Conservation (phyloP, 2,797 vertebrate species). For the Hypotaenidia okinawae region DNA sequence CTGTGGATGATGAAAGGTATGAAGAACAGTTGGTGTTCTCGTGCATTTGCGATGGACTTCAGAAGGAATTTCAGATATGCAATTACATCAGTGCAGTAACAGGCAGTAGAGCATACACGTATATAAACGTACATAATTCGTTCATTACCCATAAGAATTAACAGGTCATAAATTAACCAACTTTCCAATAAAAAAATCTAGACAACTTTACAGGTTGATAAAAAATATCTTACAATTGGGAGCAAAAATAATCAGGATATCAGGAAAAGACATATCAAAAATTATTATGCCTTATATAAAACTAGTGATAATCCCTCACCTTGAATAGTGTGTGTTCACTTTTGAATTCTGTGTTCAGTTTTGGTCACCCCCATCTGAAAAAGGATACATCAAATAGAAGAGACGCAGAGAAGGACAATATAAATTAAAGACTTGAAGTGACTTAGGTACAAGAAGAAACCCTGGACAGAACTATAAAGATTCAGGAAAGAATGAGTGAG, state of each 20-base stretch:
- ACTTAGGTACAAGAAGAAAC: slow-evolving; percentile 37
- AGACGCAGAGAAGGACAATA: slow-evolving; percentile 61
- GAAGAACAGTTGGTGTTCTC: not conserved
- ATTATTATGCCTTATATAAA: slow-evolving; percentile 45
- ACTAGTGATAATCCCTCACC: slow-evolving; percentile 68
- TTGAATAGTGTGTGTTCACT: slow-evolving; percentile 64
- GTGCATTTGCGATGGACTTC: not conserved
- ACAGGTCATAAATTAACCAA: not conserved
- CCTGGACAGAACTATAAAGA: slow-evolving; percentile 12
- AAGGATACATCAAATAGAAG: slow-evolving; percentile 73
- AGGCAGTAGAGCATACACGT: not conserved
- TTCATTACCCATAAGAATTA: not conserved
- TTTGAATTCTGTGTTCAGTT: slow-evolving; percentile 72
- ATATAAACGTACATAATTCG: not conserved
- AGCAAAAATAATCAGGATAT: slow-evolving; percentile 26
- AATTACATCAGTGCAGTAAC: not conserved
- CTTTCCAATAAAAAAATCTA: not conserved
- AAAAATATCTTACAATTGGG: not conserved
- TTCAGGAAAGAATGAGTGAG: not conserved
- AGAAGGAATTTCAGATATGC: slow-evolving; percentile 16
- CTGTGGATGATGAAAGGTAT: not conserved
- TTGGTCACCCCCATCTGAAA: slow-evolving; percentile 71
- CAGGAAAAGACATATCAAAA: slow-evolving; percentile 12
- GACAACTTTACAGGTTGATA: not conserved
- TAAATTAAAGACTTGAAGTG: slow-evolving; percentile 44